phyloP scores from a whole-genome alignment of 2,113 vertebrate genomes.

The Diadophis punctatus region DNA sequence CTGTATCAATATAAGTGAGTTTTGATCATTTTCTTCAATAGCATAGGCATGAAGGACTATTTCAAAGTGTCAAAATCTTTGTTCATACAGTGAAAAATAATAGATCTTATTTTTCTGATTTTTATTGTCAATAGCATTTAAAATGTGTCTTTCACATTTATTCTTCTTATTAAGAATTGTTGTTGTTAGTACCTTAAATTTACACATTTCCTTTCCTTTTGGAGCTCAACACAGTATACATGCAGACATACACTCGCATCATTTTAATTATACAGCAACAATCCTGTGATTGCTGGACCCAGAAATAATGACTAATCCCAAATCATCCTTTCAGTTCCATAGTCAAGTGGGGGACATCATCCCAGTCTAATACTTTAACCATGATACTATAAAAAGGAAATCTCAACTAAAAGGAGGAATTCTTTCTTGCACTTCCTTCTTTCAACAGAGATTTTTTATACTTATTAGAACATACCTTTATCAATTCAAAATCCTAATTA shows the following conservation, averaged over 20 bases:
- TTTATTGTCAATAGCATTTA: background rate
- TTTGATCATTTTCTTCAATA: background rate
- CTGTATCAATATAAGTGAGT: background rate
- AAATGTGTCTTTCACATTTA: background rate
- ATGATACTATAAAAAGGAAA: background rate
- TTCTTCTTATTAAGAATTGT: background rate
- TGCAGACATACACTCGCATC: background rate
- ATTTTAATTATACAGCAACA: background rate
- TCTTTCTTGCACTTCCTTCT: background rate
- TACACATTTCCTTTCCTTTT: background rate
- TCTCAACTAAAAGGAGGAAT: background rate
- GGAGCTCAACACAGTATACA: background rate
- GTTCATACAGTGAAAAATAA: background rate
- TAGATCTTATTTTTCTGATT: background rate
- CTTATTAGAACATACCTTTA: conserved; percentile 2
- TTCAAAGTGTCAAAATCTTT: background rate
- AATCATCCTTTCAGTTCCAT: background rate
- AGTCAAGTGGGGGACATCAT: background rate
- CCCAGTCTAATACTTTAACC: background rate
- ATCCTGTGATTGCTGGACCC: background rate
- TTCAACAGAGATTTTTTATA: conserved; percentile 8
- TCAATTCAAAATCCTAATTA: background rate
- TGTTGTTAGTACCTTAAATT: background rate
- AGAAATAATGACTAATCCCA: background rate
- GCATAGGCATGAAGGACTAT: background rate